phyloP scores from a whole-genome alignment of 2,113 vertebrate genomes.

The Siphamia tubifer region DNA sequence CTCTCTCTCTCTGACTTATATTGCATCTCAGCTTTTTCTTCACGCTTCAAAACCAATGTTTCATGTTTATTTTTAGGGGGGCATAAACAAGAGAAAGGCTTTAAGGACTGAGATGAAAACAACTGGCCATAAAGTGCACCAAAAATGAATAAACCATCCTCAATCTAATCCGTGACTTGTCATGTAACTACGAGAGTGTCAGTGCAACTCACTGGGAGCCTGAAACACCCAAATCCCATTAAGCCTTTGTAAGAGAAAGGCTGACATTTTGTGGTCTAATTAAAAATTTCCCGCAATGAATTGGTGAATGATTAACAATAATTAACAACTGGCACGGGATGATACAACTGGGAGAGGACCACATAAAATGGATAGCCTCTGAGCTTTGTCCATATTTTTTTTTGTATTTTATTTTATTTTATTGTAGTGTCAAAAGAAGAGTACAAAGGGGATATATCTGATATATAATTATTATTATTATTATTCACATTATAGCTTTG shows the following conservation, averaged over 20 bases:
- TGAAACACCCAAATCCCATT: slow-evolving; percentile 80
- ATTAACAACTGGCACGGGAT: slow-evolving; percentile 71
- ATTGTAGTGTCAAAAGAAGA: no score
- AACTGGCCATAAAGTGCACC: slow-evolving; percentile 63
- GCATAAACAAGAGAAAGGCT: slow-evolving; percentile 69
- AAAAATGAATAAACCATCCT: slow-evolving; percentile 75
- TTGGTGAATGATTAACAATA: slow-evolving; percentile 73
- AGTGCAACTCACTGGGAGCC: slow-evolving; percentile 56
- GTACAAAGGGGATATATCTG: slow-evolving; percentile 20
- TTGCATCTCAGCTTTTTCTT: slow-evolving; percentile 63
- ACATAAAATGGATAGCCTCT: slow-evolving; percentile 33
- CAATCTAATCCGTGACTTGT: slow-evolving; percentile 66
- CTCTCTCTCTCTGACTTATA: slow-evolving; percentile 48
- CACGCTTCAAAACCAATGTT: slow-evolving; percentile 72
- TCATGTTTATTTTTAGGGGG: slow-evolving; percentile 74
- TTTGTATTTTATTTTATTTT: no score
- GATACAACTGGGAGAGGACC: slow-evolving; percentile 44
- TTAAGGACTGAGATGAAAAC: slow-evolving; percentile 68
- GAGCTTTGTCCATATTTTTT: slow-evolving; percentile 38
- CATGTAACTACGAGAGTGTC: slow-evolving; percentile 65
- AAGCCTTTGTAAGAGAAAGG: slow-evolving; percentile 73
- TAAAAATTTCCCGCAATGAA: slow-evolving; percentile 75
- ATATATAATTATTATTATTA: slow-evolving; percentile 47
- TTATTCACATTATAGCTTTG: slow-evolving; percentile 42
- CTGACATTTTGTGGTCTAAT: slow-evolving; percentile 83